phyloP scores from a whole-genome alignment of 2,888 invertebrate genomes.

The Eurytoma californica region DNA sequence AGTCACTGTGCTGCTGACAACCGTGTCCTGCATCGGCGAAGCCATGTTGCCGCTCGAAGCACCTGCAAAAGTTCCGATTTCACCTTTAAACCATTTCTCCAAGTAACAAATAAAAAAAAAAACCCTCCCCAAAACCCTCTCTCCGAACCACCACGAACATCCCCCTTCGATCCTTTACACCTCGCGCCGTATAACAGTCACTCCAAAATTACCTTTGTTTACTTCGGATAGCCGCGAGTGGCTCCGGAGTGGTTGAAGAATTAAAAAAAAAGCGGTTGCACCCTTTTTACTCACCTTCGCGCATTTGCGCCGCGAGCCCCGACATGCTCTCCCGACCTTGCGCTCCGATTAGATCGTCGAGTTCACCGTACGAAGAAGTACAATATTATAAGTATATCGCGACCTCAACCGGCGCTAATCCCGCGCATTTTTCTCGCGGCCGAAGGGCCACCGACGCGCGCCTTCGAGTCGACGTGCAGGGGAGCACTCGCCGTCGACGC shows the following conservation, averaged over 20 bases:
- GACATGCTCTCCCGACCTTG: conserved; percentile 2
- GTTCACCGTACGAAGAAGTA: too few relatives aligned
- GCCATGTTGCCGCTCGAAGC: conserved; percentile 42
- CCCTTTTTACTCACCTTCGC: not conserved
- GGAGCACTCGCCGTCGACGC: too few relatives aligned
- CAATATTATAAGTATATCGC: too few relatives aligned
- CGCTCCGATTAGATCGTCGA: not conserved
- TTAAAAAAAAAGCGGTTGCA: not conserved
- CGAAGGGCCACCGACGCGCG: too few relatives aligned
- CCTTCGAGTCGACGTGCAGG: too few relatives aligned
- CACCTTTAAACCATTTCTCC: not conserved
- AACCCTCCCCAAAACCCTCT: not conserved
- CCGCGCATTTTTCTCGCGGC: too few relatives aligned
- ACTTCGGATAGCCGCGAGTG: not conserved
- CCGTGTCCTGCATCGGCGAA: conserved; percentile 61
- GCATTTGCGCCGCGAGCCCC: not conserved
- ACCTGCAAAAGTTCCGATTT: conserved; percentile 11
- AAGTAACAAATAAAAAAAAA: not conserved
- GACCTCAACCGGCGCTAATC: too few relatives aligned
- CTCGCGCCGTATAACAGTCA: not conserved
- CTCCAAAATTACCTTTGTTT: not conserved
- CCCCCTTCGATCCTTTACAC: not conserved
- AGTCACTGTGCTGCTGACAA: conserved; percentile 60
- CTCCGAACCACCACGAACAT: not conserved
- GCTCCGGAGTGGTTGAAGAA: not conserved